These are phyloP conservation scores for Montipora efflorescens DNA, from an alignment of 64 coral and sea anemone species.

Conservation along the genomic window DNA sequence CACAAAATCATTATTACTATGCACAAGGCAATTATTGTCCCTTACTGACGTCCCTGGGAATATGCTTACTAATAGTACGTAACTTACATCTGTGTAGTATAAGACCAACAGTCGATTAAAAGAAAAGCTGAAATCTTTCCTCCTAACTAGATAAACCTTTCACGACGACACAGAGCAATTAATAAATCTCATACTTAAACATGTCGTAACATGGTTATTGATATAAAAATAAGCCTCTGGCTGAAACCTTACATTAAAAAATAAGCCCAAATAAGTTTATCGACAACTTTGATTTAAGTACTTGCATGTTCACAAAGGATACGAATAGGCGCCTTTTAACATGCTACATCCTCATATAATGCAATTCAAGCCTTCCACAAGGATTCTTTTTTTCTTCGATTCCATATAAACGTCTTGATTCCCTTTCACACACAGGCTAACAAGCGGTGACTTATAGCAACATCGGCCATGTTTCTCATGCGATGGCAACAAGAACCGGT, in stretches of 20 bases:
- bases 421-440: not conserved
- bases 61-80: too few species aligned
- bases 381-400: not conserved
- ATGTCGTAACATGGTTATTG: too few species aligned
- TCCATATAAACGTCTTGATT: not conserved
- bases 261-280: not conserved
- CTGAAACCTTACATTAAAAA: not conserved
- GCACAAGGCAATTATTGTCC: too few species aligned
- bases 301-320: constrained; percentile 1
- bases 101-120: too few species aligned
- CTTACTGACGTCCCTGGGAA: too few species aligned
- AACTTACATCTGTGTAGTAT: too few species aligned
- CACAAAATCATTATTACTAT: too few species aligned
- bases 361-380: constrained; percentile 1
- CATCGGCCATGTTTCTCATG: not conserved
- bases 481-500: constrained; percentile 14
- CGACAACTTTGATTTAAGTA: too few species aligned
- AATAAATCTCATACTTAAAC: too few species aligned
- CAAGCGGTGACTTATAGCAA: not conserved
- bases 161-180: too few species aligned
- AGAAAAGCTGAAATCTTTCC: too few species aligned
- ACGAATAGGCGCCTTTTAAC: constrained; percentile 64
- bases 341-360: constrained; percentile 51
- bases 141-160: too few species aligned
- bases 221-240: not conserved